These are phyloP conservation scores for Serinus canaria DNA, from an alignment of 2,113 vertebrate species.

Conservation along the genomic window DNA sequence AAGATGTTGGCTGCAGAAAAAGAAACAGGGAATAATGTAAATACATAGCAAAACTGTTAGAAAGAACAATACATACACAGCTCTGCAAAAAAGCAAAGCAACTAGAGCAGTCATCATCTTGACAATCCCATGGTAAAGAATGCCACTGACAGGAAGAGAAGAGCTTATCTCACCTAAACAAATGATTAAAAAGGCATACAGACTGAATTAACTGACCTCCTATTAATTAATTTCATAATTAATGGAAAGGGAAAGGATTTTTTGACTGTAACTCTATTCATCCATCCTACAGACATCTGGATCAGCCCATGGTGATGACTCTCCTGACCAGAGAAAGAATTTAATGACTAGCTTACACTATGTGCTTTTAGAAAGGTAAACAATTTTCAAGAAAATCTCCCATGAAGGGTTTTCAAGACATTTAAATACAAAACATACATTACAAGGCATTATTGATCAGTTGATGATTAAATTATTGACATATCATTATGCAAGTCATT, in stretches of 20 bases:
- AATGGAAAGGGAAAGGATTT: neutral
- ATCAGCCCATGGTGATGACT: neutral
- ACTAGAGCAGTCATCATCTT: neutral
- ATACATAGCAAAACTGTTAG: neutral
- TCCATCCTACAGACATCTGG: neutral
- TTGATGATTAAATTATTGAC: neutral
- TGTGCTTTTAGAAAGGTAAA: neutral
- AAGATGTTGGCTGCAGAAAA: slow-evolving; percentile 82
- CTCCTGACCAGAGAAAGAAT: neutral
- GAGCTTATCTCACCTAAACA: neutral
- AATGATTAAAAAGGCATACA: neutral
- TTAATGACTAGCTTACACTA: neutral
- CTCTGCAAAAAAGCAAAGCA: neutral
- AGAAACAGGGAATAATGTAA: neutral
- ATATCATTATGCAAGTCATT: neutral
- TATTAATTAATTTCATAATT: neutral
- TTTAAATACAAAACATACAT: neutral
- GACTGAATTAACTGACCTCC: neutral
- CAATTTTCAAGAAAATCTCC: neutral
- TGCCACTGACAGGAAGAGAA: neutral
- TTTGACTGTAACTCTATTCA: neutral
- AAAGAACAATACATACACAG: neutral
- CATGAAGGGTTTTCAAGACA: neutral
- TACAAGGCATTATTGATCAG: neutral
- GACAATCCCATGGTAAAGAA: neutral